phyloP scores from a whole-genome alignment of 35 echinoderm and acorn worm species.

The Amphiura filiformis region DNA sequence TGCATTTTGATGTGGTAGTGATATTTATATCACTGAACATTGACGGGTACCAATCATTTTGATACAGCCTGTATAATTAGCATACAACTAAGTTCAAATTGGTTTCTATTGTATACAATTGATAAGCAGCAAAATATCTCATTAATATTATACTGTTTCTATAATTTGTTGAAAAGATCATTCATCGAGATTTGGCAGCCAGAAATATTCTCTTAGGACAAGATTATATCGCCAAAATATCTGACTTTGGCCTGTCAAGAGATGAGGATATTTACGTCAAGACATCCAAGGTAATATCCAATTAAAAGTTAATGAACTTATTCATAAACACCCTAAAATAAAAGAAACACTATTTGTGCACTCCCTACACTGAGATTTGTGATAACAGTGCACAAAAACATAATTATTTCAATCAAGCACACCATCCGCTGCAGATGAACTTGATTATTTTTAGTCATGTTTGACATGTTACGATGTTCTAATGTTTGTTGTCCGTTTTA shows the following conservation, averaged over 20 bases:
- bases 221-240: conserved; percentile 26
- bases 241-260: conserved; percentile 45
- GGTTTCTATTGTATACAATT: too few species aligned
- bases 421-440: not conserved
- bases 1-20: too few species aligned
- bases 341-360: not conserved
- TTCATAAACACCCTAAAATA: not conserved
- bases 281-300: conserved; percentile 25
- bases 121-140: too few species aligned
- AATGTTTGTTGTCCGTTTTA: not conserved
- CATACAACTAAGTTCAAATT: too few species aligned
- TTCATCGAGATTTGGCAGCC: conserved; percentile 45
- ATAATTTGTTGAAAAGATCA: too few species aligned
- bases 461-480: not conserved
- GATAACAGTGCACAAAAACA: too few species aligned
- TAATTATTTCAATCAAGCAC: too few species aligned
- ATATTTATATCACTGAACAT: too few species aligned
- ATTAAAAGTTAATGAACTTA: not conserved
- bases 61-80: too few species aligned
- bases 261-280: conserved; percentile 47
- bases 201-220: conserved; percentile 32
- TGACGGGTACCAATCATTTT: too few species aligned
- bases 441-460: not conserved
- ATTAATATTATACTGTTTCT: too few species aligned
- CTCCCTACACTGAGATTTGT: not conserved